Conservation (phyloP, 2,888 invertebrate genomes). For the Biston betularia region DNA sequence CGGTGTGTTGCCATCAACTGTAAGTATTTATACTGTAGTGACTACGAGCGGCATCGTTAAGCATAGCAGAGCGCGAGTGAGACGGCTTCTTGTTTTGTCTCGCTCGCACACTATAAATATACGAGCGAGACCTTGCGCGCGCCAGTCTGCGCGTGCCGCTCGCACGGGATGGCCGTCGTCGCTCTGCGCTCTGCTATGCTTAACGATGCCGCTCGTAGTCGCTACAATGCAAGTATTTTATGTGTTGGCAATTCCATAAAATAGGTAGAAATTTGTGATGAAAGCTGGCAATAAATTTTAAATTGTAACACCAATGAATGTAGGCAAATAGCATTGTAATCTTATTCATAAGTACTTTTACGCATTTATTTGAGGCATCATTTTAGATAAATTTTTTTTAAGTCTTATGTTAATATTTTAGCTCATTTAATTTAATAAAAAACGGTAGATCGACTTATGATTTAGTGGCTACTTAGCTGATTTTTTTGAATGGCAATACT, state of each 20-base stretch:
- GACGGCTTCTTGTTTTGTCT: no score
- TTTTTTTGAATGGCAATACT: constrained; percentile 1
- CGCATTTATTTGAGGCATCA: constrained; percentile 26
- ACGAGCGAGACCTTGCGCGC: no score
- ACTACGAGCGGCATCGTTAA: no score
- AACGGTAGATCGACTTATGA: background rate
- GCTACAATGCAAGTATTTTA: constrained; percentile 35
- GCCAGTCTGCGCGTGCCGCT: no score
- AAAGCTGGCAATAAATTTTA: constrained; percentile 41
- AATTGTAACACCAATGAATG: constrained; percentile 37
- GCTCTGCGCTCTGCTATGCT: no score
- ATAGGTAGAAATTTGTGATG: constrained; percentile 42
- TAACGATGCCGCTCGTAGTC: no score
- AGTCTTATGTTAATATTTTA: constrained; percentile 8
- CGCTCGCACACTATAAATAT: no score
- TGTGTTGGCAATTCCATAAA: constrained; percentile 27
- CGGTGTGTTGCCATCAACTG: background rate
- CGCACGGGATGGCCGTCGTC: no score
- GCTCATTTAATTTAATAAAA: constrained; percentile 5
- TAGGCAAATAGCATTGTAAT: constrained; percentile 11
- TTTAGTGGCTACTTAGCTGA: background rate
- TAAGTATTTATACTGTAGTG: constrained; percentile 31
- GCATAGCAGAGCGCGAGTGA: no score
- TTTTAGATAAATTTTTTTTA: constrained; percentile 5
- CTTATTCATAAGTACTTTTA: constrained; percentile 19